These are phyloP conservation scores for Heliconius charithonia DNA, from an alignment of 2,888 invertebrate genomes.

Conservation along the genomic window DNA sequence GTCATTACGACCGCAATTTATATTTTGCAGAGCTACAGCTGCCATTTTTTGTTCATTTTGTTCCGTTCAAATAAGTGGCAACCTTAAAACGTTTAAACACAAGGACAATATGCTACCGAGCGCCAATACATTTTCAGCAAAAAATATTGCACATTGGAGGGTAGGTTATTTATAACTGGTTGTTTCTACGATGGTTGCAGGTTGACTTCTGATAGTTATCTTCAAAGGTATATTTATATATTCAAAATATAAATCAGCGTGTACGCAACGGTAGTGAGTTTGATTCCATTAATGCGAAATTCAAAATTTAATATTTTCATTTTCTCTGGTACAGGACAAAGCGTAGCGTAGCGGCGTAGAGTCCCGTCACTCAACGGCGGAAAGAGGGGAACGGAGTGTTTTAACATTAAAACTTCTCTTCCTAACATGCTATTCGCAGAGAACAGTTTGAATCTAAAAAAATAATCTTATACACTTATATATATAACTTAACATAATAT, in stretches of 20 bases:
- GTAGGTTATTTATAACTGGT: background rate
- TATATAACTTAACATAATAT: background rate
- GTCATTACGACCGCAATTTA: conserved; percentile 1
- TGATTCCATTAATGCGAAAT: too few species aligned
- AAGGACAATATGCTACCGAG: background rate
- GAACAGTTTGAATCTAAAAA: background rate
- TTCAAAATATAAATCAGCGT: background rate
- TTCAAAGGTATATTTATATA: background rate
- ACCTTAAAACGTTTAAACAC: conserved; percentile 9
- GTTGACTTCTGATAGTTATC: too few species aligned
- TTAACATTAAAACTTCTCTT: background rate
- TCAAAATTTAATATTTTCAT: too few species aligned
- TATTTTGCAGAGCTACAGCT: background rate
- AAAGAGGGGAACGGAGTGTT: too few species aligned
- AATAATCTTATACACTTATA: background rate
- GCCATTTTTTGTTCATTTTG: background rate
- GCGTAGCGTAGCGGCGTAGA: background rate
- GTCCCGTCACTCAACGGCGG: too few species aligned
- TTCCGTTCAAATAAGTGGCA: background rate
- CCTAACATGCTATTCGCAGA: background rate
- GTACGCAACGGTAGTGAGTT: too few species aligned
- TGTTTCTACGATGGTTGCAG: background rate
- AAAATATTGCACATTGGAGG: background rate
- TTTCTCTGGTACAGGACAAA: background rate
- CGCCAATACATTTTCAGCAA: background rate